Evolutionary conservation across 2,888 invertebrate species (phyloP), one percentile per base, ranked within the genome.

Genomic region (Drosophila falleni): DNA sequence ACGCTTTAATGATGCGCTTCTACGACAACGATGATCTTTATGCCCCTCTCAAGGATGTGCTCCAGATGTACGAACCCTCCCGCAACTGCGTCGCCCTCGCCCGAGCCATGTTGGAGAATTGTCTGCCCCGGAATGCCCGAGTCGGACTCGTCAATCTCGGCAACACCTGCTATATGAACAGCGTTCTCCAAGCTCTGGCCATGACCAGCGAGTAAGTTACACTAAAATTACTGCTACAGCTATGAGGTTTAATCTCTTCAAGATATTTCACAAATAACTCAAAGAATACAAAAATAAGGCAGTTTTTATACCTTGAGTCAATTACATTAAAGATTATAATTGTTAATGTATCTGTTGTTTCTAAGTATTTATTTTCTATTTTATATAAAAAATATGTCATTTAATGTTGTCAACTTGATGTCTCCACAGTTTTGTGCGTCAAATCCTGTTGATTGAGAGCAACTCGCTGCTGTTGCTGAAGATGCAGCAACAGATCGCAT

Each of bases 91-190:
- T 74, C 87, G 93, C 65, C 62, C 89, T 69, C 67, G 91, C 93
- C 16, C 78, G 80, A 92, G 92, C 78, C 26, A 80, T 89, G 41
- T 73, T 80, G 15, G 78, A 82, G 71, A 77, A 71, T 46, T 81
- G 71, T 13, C n/a, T 84, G 78, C 71, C 79, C n/a, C 81, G 84
- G 9, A 92, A 92, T 69, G 90, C 90, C 6, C 90, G 91, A 33
- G 96, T 96, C 5, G 97, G 97, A 1, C 94, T 97, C 23, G 94
- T 95, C 41, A 97, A 97, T 93, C 93, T 97, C 42, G 97, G 97
- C 31, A 97, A 97, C 89, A 97, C 97, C 0, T 97, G 97, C 91
- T 97, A 97, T 86, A 96, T 97, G 96, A 97, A 97, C 92, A 97
- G 97, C 90, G 95, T 97, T 1, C 93, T 97, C 68, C 97, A 97